These are phyloP conservation scores for Xylophagus ater DNA, from an alignment of 2,888 invertebrate genomes.

Conservation along the genomic window DNA sequence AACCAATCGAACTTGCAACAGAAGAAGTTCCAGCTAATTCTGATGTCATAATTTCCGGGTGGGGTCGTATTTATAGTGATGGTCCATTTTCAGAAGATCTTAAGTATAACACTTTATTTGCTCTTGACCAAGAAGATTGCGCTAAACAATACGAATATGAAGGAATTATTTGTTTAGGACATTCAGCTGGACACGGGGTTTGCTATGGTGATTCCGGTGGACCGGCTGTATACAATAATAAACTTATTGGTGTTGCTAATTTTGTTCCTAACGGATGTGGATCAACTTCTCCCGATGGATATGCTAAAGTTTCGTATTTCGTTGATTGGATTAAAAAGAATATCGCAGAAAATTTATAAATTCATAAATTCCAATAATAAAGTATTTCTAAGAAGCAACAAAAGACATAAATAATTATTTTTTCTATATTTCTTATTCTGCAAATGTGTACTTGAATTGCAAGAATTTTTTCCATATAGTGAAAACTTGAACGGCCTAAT, in stretches of 20 bases:
- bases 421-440: no score
- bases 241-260: slow-evolving; percentile 30
- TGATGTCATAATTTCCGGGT: slow-evolving; percentile 26
- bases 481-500: no score
- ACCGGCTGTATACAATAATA: slow-evolving; percentile 27
- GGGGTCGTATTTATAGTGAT: slow-evolving; percentile 25
- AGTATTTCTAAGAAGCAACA: no score
- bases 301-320: slow-evolving; percentile 23
- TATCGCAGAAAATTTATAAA: no score
- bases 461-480: no score
- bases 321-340: slow-evolving; percentile 6
- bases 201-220: slow-evolving; percentile 36
- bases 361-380: neutral
- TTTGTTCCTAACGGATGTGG: slow-evolving; percentile 29
- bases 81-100: slow-evolving; percentile 24
- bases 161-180: slow-evolving; percentile 28
- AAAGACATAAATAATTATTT: no score
- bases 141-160: slow-evolving; percentile 17
- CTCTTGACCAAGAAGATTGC: slow-evolving; percentile 20
- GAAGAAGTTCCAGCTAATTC: slow-evolving; percentile 21
- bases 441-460: no score
- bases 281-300: slow-evolving; percentile 30
- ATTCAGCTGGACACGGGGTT: slow-evolving; percentile 24
- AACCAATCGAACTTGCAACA: slow-evolving; percentile 24
- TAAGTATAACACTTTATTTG: slow-evolving; percentile 24